A percentile compares a stretch with the other conserved stretches of the same genome.
Conservation (phyloP, 2,888 invertebrate species). For the Lypha dubia region DNA sequence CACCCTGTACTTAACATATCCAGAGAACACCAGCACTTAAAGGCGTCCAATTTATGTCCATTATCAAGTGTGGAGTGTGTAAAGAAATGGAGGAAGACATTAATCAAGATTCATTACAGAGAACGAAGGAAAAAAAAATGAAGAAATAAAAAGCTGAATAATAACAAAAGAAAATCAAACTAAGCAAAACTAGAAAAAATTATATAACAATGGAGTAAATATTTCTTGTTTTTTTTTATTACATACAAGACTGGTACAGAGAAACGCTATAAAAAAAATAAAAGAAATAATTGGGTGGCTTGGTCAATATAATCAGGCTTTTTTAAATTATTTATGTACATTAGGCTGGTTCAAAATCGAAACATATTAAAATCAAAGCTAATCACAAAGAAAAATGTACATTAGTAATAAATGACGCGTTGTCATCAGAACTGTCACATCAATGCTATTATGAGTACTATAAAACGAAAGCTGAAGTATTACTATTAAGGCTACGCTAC, state of each 20-base stretch:
- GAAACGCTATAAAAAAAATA: neutral
- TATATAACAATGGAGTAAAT: slow-evolving; percentile 24
- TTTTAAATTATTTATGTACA: neutral
- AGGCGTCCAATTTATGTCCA: slow-evolving; percentile 50
- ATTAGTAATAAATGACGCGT: too few species aligned
- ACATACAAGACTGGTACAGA: neutral
- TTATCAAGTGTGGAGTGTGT: slow-evolving; percentile 24
- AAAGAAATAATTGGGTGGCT: slow-evolving; percentile 3
- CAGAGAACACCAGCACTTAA: neutral
- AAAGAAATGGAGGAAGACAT: slow-evolving; percentile 40
- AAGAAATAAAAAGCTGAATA: slow-evolving; percentile 15
- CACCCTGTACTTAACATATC: slow-evolving; percentile 34
- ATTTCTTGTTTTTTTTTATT: neutral
- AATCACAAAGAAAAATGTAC: too few species aligned
- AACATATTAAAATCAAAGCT: too few species aligned
- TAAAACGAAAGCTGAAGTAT: too few species aligned
- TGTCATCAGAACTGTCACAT: too few species aligned
- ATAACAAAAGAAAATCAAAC: slow-evolving; percentile 34
- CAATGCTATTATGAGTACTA: too few species aligned
- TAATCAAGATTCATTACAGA: slow-evolving; percentile 61
- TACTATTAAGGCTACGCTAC: too few species aligned
- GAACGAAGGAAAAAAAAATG: slow-evolving; percentile 2
- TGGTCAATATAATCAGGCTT: neutral
- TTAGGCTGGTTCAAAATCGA: too few species aligned
- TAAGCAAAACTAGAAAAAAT: slow-evolving; percentile 30